Evolutionary conservation across 2,797 vertebrate species (phyloP), one percentile per base, ranked within the genome.

Genomic region (Cyprinodon diabolis): DNA sequence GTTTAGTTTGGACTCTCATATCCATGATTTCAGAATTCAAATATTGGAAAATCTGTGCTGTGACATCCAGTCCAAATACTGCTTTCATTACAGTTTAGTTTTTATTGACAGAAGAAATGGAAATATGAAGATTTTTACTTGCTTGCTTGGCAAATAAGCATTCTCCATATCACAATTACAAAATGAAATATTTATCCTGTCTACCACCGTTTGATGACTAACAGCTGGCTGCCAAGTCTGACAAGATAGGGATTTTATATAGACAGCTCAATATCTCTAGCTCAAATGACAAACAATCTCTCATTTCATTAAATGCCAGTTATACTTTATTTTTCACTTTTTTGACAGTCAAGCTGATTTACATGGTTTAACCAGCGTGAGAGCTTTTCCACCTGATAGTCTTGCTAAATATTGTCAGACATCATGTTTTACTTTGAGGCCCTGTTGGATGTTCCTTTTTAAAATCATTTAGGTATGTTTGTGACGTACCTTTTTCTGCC

Each of bases 271-370:
- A 69, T 51, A 88, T 75, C 78, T 77, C 56, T 82, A 87, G 86
- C 81, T 78, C 76, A 82, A 82, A 89, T 80, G 71, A 83, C 81
- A 86, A 84, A 84, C 66, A 82, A 88, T 87, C 87, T 80, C 71
- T 9, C 79, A 84, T 84, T 87, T 76, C 73, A 82, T 47, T 75
- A 56, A 65, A 69, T 65, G 70, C 47, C 69, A 81, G 75, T 70
- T 67, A 23, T 72, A 74, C 67, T 84, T 78, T 71, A 63, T 72
- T 48, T 87, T 75, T 86, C 55, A 65, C 40, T 40, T 62, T 3
- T 72, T 68, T 25, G 11, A 43, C 69, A 72, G 77, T 82, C 86
- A 82, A 84, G 66, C 73, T 52, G 57, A 69, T 74, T 81, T 83
- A 67, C 68, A 84, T 60, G 55, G 67, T 66, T 69, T 55, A 58